A percentile compares a stretch with the other conserved stretches of the same genome.
Evolutionary conservation across 2,797 vertebrate species (phyloP).

Genomic region (Sebastes kiyomatsui): DNA sequence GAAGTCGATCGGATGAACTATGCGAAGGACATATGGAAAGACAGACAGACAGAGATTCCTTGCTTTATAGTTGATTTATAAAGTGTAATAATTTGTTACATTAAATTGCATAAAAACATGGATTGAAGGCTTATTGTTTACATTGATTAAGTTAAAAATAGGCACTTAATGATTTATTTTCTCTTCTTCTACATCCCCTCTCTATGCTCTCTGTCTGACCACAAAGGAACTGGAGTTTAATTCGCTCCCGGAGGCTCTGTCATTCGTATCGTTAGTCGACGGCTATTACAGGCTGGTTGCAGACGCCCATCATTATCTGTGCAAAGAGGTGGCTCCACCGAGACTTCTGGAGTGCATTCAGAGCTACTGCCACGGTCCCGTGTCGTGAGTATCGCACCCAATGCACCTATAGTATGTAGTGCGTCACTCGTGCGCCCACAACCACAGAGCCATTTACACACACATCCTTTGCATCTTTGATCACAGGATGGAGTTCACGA

Average conservation of each 20-base stretch:
- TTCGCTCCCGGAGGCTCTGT: slow-evolving; percentile 90
- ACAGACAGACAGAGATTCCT: too few relatives aligned
- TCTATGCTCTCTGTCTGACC: not conserved
- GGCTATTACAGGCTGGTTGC: slow-evolving; percentile 95
- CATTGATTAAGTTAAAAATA: not conserved
- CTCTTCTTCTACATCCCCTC: not conserved
- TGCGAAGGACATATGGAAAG: too few relatives aligned
- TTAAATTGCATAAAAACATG: not conserved
- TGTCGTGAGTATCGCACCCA: slow-evolving; percentile 87
- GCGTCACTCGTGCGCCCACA: not conserved
- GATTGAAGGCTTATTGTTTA: not conserved
- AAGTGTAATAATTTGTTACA: not conserved
- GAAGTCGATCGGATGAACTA: too few relatives aligned
- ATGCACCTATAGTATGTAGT: not conserved
- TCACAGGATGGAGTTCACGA: slow-evolving; percentile 94
- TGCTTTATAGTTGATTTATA: too few relatives aligned
- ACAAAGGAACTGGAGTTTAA: slow-evolving; percentile 92
- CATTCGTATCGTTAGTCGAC: slow-evolving; percentile 95
- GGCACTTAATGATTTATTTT: not conserved
- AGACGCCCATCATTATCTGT: slow-evolving; percentile 95
- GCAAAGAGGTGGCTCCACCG: slow-evolving; percentile 94
- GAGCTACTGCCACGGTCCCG: slow-evolving; percentile 94
- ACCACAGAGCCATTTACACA: not conserved
- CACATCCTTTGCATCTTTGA: slow-evolving; percentile 32
- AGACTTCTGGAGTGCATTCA: slow-evolving; percentile 92